Conservation (phyloP, 2,113 vertebrate species). For the Mohoua ochrocephala region DNA sequence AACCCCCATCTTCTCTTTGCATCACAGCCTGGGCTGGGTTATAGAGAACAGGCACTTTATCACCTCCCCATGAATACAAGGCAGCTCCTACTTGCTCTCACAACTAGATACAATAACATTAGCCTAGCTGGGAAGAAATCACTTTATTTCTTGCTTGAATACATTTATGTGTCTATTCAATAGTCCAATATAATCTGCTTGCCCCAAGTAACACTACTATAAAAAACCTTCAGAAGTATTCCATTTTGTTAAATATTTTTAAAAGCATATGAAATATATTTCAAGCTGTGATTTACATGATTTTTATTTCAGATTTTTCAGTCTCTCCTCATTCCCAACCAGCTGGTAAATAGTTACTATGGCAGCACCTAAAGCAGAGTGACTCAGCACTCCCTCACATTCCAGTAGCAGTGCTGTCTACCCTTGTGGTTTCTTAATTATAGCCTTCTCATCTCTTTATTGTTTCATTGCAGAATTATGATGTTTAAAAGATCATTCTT, state of each 20-base stretch:
- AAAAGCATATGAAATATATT: neutral
- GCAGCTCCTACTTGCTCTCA: neutral
- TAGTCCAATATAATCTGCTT: neutral
- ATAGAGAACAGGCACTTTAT: fast-evolving
- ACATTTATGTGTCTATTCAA: neutral
- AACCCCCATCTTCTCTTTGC: neutral
- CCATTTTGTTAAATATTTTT: neutral
- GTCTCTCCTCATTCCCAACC: neutral
- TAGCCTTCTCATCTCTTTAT: neutral
- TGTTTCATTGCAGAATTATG: neutral
- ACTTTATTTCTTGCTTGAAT: neutral
- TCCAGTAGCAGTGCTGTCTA: neutral
- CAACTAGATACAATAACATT: neutral
- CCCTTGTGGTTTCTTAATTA: neutral
- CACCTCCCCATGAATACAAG: neutral
- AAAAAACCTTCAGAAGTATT: neutral
- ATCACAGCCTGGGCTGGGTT: neutral
- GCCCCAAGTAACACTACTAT: neutral
- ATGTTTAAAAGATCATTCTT: neutral
- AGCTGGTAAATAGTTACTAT: slow-evolving; percentile 44
- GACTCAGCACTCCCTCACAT: slow-evolving; percentile 40
- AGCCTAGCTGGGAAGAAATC: neutral
- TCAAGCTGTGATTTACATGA: neutral
- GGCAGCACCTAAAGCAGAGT: neutral
- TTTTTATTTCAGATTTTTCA: neutral